phyloP scores from a whole-genome alignment of 2,888 invertebrate genomes.

The Aelia acuminata region DNA sequence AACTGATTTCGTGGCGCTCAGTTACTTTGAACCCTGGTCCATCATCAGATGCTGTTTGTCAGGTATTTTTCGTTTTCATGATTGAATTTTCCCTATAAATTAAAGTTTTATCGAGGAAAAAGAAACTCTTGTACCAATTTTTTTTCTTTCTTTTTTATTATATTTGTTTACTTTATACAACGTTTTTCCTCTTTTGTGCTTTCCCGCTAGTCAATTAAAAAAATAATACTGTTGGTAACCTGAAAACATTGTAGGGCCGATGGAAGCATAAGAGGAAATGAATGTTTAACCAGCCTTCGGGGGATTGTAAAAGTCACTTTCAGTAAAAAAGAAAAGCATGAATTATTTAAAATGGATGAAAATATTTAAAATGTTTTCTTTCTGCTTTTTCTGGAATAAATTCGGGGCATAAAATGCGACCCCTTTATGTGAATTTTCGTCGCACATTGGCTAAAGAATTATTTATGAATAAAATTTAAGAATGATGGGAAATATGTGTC shows the following conservation, averaged over 20 bases:
- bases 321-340: constrained; percentile 31
- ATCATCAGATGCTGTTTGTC: no score
- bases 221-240: constrained; percentile 6
- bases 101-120: neutral
- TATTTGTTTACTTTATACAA: neutral
- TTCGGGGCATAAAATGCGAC: neutral
- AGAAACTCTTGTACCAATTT: neutral
- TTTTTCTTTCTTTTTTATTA: neutral
- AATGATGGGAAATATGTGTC: no score
- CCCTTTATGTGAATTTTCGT: neutral
- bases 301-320: constrained; percentile 44
- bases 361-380: constrained; percentile 53
- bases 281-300: constrained; percentile 54
- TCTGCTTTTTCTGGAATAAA: constrained; percentile 18
- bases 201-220: constrained; percentile 17
- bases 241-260: constrained; percentile 31
- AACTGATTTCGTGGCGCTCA: no score
- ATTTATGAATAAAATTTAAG: neutral
- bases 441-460: neutral
- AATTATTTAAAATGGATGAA: constrained; percentile 52
- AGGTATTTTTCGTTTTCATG: neutral
- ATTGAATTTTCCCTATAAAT: neutral
- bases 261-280: constrained; percentile 31
- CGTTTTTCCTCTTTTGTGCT: neutral
- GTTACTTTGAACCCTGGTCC: no score